phyloP scores from a whole-genome alignment of 2,797 vertebrate species.

The Macroramphosus scolopax region DNA sequence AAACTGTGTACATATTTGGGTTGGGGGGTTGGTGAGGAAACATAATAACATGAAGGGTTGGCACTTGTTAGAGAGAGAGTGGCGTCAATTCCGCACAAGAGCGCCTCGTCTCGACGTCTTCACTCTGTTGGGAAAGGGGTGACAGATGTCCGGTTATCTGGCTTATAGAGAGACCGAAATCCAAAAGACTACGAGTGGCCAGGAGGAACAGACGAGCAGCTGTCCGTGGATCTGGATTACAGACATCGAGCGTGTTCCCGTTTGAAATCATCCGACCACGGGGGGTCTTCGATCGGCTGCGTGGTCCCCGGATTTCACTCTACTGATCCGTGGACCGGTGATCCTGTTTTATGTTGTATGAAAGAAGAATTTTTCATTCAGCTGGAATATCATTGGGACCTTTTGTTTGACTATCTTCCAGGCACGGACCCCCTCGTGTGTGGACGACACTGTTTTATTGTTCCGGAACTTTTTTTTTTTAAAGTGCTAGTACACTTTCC shows the following conservation, averaged over 20 bases:
- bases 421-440: no score
- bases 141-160: not conserved
- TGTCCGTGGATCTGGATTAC: not conserved
- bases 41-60: conserved; percentile 18
- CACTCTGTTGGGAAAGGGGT: conserved; percentile 27
- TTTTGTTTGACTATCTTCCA: no score
- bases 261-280: no score
- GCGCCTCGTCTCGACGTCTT: conserved; percentile 36
- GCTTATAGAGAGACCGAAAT: conserved; percentile 14
- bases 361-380: no score
- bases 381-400: no score
- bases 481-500: no score
- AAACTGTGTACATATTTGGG: not conserved
- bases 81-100: conserved; percentile 10
- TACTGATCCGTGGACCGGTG: no score
- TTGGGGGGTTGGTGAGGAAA: conserved; percentile 24
- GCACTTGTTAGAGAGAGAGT: conserved; percentile 15
- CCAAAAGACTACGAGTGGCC: conserved; percentile 5
- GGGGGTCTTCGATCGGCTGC: no score
- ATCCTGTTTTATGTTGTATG: no score
- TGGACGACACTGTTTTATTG: no score
- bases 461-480: no score
- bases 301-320: no score
- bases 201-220: not conserved
- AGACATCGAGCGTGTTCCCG: not conserved